Base-by-base conservation (phyloP, 2,797 vertebrate genomes). In the Phalloptychus januarius region DNA sequence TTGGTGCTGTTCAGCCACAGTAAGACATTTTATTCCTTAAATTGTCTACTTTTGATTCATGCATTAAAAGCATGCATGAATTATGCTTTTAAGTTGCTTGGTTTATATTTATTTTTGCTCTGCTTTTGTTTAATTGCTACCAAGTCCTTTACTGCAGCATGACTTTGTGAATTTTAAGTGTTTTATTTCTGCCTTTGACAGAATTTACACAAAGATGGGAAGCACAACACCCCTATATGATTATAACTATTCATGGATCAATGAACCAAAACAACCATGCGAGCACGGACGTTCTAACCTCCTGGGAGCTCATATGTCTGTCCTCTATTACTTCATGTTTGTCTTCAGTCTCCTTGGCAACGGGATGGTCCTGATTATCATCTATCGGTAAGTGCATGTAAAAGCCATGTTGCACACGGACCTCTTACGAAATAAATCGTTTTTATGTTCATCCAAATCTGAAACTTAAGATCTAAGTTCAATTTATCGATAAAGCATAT, bases 321-420 rank as follows among this genome's bases (percentile, higher is more conserved):
- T 72, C 44, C 82, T 96, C 48, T 96, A 91, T 83, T 94, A 91
- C 78, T 36, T 92, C 2, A 93, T 96, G 87, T 96, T 96, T 45
- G 18, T 87, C 46, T 33, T 95, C 74, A 96, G 95, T 56, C 2
- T 96, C 4, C 4, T 92, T 25, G 93, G 95, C n/a, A 96, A 96
- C 1, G 85, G 90, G 5, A 80, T 95, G 63, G 95, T 96, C 23
- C 86, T 96, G 71, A 54, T 89, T 72, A 93, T 96, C 85, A 89
- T 96, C 23, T 76, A 93, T 75, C 93, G 93, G 90, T 94, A 72
- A 93, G 91, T 87, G 3, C 31, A 54, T 8, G 10, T 6, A 71
- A 40, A 67, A 67, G 1, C 20, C 38, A 36, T 36, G 61, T 61
- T 61, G 15, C 1, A 61, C 5, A 16, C 13, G 2, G 31, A 61